These are phyloP conservation scores for Macrotis lagotis DNA, from an alignment of 2,113 vertebrate species.

Conservation along the genomic window DNA sequence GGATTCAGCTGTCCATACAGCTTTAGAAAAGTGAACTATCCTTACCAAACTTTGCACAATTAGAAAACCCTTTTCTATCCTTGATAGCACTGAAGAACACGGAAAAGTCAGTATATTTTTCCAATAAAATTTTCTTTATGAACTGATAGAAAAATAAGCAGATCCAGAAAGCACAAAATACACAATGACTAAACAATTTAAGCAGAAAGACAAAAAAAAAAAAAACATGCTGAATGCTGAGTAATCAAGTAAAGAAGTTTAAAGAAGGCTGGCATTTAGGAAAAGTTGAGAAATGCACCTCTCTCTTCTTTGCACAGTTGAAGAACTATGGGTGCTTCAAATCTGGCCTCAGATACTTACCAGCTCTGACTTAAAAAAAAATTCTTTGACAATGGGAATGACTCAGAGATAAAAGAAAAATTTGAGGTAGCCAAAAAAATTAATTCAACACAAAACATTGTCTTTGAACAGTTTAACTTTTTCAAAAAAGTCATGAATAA, in stretches of 20 bases:
- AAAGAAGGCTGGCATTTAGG: not conserved
- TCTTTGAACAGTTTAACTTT: not conserved
- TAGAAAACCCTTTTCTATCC: not conserved
- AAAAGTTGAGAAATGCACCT: not conserved
- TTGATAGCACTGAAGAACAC: not conserved
- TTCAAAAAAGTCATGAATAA: not conserved
- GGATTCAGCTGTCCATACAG: not conserved
- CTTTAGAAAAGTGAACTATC: not conserved
- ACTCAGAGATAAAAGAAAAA: not conserved
- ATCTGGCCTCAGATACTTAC: not conserved
- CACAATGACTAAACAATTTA: not conserved
- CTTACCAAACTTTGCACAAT: not conserved
- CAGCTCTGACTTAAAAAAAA: not conserved
- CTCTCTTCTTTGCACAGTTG: not conserved
- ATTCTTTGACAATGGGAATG: not conserved
- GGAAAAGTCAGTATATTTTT: not conserved
- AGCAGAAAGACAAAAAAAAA: not conserved
- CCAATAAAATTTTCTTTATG: fast-evolving
- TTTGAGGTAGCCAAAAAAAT: not conserved
- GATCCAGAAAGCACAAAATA: not conserved
- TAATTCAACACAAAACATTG: not conserved
- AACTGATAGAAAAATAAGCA: not conserved
- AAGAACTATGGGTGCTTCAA: not conserved
- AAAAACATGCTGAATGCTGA: not conserved
- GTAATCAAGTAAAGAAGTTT: not conserved